A percentile compares a stretch with the other conserved stretches of the same genome.
Evolutionary conservation across 2,797 vertebrate species (phyloP).

Genomic region (Sarcophilus harrisii): DNA sequence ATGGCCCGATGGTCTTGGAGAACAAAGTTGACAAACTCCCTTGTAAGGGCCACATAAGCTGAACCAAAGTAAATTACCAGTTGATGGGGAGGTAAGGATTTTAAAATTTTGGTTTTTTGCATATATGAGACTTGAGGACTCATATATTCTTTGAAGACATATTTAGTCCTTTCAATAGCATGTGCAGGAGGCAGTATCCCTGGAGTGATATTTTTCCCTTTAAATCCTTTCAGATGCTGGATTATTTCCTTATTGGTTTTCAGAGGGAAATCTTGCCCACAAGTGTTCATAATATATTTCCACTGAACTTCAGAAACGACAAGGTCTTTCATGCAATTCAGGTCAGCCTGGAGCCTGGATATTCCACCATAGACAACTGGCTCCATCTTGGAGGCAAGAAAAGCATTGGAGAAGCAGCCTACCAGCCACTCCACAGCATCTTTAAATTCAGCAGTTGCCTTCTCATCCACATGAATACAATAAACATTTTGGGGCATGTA

Average conservation of each 20-base stretch:
- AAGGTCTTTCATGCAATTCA: constrained; percentile 81
- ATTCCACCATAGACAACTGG: constrained; percentile 80
- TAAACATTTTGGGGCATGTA: constrained; percentile 84
- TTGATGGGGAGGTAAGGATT: constrained; percentile 79
- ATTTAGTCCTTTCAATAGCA: constrained; percentile 65
- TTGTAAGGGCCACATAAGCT: constrained; percentile 82
- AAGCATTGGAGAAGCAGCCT: constrained; percentile 81
- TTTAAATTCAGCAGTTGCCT: constrained; percentile 56
- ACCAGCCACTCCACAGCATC: constrained; percentile 52
- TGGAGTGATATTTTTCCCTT: constrained; percentile 82
- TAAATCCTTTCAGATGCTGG: constrained; percentile 77
- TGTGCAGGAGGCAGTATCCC: constrained; percentile 77
- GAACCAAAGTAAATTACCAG: constrained; percentile 84
- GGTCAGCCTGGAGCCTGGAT: constrained; percentile 82
- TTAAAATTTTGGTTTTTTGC: constrained; percentile 60
- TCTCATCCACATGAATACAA: constrained; percentile 82
- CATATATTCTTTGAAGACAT: constrained; percentile 62
- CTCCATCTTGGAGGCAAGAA: constrained; percentile 77
- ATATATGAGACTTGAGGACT: constrained; percentile 42
- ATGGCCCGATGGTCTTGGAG: constrained; percentile 76
- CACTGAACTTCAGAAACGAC: constrained; percentile 48
- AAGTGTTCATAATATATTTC: constrained; percentile 81
- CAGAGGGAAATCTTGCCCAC: constrained; percentile 84
- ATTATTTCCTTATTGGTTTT: constrained; percentile 82
- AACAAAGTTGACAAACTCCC: constrained; percentile 80